These are phyloP conservation scores for Cebidichthys violaceus DNA, from an alignment of 2,113 vertebrate species.

Conservation along the genomic window DNA sequence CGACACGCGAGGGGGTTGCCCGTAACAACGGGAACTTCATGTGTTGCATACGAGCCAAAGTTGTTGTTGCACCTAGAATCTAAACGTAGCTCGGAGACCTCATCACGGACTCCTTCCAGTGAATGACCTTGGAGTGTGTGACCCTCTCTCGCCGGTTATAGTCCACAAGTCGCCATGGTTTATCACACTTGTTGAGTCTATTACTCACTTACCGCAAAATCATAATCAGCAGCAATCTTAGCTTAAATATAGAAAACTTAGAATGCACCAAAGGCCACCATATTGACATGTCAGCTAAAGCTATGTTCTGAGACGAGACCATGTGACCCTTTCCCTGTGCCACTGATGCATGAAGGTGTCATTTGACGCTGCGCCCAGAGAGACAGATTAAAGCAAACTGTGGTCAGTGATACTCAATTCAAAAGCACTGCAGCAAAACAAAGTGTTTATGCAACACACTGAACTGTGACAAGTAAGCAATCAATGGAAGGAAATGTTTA, in stretches of 20 bases:
- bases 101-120: not conserved
- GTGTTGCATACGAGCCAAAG: not conserved
- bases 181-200: no score
- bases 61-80: not conserved
- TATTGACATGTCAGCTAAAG: not conserved
- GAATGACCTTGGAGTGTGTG: not conserved
- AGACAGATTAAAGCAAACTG: not conserved
- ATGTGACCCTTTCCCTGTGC: not conserved
- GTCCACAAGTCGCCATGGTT: no score
- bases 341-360: not conserved
- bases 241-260: not conserved
- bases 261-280: not conserved
- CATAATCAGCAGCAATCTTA: not conserved
- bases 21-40: not conserved
- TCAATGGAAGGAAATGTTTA: not conserved
- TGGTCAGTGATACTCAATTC: not conserved
- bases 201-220: not conserved
- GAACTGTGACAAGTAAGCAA: constrained; percentile 6
- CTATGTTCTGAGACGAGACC: not conserved
- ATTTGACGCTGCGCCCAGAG: not conserved
- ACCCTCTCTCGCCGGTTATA: not conserved
- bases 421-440: constrained; percentile 20
- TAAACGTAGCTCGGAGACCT: not conserved
- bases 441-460: not conserved
- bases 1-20: not conserved